Evolutionary conservation across 2,888 invertebrate species (phyloP), one percentile per base, ranked within the genome.

Genomic region (Anthophora plumipes): DNA sequence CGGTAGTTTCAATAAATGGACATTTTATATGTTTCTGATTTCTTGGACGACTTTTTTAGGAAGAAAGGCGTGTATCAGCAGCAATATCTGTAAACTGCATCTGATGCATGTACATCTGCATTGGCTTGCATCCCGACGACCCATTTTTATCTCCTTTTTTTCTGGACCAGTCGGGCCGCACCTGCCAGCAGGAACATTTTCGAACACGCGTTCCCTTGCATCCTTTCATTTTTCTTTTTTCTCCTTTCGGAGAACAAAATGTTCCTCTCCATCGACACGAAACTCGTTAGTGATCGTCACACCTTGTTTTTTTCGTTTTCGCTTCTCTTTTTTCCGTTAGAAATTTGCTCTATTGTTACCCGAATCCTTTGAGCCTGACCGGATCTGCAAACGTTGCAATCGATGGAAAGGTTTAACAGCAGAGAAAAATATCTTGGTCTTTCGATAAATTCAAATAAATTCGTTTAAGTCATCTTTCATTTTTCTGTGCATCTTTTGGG

Each of bases 101-200:
- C 66, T 66, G 79, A 64, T 68, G 67, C 80, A 64, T 67, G 75
- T 80, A 63, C 80, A 80, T 80, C 80, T 72, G 60, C 76, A 72
- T 77, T 77, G 82, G 77, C 80, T 72, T 25, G 60, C 82, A 64
- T 80, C 80, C 74, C 74, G 60, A 48, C 74, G 60, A 48, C 67
- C 54, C 59, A 68, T 54, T 77, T 80, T 82, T 80, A 77, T 80
- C 64, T 82, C 39, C 46, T 69, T 72, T 82, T 70, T 80, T 66
- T 68, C 80, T 72, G 80, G 76, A 77, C 77, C 82, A 82, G 80
- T 80, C 72, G 60, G n/a, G 76, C 68, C 48, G 72, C 80, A 82
- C 80, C 82, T 82, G 82, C 82, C 71, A 12, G 46, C 74, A 9
- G 55, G 50, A 80, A 74, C 80, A 69, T 77, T 77, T 80, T 71